Evolutionary conservation across 1,140 invertebrate species (phyloP).

Genomic region (Lycorma delicatula): DNA sequence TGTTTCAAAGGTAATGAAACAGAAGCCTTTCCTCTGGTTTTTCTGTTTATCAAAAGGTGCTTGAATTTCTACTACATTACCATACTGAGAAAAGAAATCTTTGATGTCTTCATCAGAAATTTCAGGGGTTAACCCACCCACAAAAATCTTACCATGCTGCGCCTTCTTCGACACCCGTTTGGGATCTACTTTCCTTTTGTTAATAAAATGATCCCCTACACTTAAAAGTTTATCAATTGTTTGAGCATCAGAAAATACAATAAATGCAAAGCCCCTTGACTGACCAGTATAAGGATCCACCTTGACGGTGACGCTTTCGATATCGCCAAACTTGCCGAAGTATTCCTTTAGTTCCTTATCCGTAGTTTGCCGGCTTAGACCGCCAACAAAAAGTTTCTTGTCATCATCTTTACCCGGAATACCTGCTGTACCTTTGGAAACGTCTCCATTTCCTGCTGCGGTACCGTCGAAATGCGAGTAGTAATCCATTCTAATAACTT

Average conservation of each 20-base stretch:
- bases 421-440: no score
- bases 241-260: conserved; percentile 52
- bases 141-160: conserved; percentile 54
- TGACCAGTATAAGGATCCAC: conserved; percentile 52
- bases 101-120: conserved; percentile 54
- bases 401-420: conserved; percentile 44
- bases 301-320: conserved; percentile 53
- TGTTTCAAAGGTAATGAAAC: conserved; percentile 56
- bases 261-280: conserved; percentile 58
- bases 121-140: conserved; percentile 54
- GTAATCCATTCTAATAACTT: no score
- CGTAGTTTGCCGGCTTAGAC: conserved; percentile 40
- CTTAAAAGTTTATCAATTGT: conserved; percentile 41
- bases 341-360: conserved; percentile 49
- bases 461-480: no score
- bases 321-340: conserved; percentile 52
- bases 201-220: conserved; percentile 40
- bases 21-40: conserved; percentile 55
- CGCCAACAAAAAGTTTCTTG: conserved; percentile 44
- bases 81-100: conserved; percentile 49
- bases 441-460: no score
- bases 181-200: conserved; percentile 55
- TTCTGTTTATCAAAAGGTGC: conserved; percentile 60
- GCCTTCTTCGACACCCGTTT: conserved; percentile 51
- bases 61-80: conserved; percentile 54